These are phyloP conservation scores for Cairina moschata DNA, from an alignment of 2,113 vertebrate genomes.

Conservation along the genomic window DNA sequence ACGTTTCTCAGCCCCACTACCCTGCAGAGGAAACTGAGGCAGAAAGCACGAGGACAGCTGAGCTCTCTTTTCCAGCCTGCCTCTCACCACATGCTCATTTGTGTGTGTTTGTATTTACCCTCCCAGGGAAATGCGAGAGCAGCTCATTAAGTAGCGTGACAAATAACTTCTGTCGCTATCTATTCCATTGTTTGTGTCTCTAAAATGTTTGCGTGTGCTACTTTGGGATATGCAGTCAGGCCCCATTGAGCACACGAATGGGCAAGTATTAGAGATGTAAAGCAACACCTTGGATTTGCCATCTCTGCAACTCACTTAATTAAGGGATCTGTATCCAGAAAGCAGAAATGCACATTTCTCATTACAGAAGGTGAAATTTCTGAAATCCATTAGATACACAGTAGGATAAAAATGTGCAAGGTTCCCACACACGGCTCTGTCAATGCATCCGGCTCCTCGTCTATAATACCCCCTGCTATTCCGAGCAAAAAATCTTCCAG, in stretches of 20 bases:
- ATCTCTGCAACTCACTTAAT: conserved; percentile 66
- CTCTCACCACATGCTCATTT: background rate
- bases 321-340: conserved; percentile 47
- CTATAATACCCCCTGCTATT: conserved; percentile 42
- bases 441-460: conserved; percentile 43
- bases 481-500: conserved; percentile 38
- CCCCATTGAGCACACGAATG: conserved; percentile 40
- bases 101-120: conserved; percentile 21
- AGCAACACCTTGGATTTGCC: conserved; percentile 59
- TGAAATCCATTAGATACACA: conserved; percentile 67
- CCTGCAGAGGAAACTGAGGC: conserved; percentile 21
- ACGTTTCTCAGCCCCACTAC: background rate
- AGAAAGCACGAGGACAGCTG: background rate
- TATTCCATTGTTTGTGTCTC: conserved; percentile 38
- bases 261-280: conserved; percentile 32
- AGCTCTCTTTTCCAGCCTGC: background rate
- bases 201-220: conserved; percentile 58
- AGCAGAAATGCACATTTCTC: conserved; percentile 51
- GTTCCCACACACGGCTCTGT: conserved; percentile 32
- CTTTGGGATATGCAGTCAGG: conserved; percentile 49
- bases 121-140: conserved; percentile 43
- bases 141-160: conserved; percentile 41
- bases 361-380: conserved; percentile 54
- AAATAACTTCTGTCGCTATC: conserved; percentile 42
- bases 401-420: conserved; percentile 57